Conservation (phyloP, 2,113 vertebrate genomes). For the Beaufortia kweichowensis region DNA sequence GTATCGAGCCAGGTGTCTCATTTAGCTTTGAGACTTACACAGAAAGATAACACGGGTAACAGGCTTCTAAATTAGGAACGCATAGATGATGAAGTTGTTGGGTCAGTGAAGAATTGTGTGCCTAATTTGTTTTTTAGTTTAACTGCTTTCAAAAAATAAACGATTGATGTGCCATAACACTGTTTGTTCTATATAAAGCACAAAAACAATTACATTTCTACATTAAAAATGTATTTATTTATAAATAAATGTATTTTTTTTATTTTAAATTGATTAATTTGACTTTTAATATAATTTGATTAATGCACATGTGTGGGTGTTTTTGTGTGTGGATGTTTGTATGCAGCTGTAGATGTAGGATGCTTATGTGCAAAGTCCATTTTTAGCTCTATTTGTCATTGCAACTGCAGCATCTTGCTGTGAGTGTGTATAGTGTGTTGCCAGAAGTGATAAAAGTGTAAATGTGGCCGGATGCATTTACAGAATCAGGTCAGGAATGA, state of each 20-base stretch:
- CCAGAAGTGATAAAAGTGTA: conserved; percentile 35
- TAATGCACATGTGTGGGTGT: neutral
- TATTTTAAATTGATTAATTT: too few species aligned
- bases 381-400: too few species aligned
- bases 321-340: neutral
- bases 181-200: neutral
- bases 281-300: neutral
- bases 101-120: neutral
- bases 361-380: too few species aligned
- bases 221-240: neutral
- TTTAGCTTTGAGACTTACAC: conserved; percentile 14
- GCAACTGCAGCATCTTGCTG: neutral
- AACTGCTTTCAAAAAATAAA: neutral
- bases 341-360: neutral
- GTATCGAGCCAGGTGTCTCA: conserved; percentile 15
- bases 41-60: conserved; percentile 18
- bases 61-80: conserved; percentile 22
- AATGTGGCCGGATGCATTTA: conserved; percentile 56
- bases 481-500: conserved; percentile 59
- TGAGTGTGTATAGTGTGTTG: conserved; percentile 50
- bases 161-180: neutral
- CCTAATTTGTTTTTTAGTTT: neutral
- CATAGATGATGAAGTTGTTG: neutral
- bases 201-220: neutral
- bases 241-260: too few species aligned